phyloP scores from a whole-genome alignment of 2,113 vertebrate genomes.

The Apeltes quadracus region DNA sequence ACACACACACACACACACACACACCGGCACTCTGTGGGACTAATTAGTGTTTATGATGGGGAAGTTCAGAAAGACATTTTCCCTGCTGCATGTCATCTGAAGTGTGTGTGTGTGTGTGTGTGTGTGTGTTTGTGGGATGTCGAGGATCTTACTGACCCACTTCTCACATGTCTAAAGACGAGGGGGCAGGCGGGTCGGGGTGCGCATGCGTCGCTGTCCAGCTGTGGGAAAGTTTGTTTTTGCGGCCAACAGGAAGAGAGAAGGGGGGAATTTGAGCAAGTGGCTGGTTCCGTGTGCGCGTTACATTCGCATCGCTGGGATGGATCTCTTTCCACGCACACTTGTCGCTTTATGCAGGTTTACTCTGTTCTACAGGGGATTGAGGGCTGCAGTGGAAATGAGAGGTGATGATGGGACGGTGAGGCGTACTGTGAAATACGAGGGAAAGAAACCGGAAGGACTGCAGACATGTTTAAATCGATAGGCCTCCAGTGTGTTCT shows the following conservation, averaged over 20 bases:
- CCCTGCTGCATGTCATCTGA: constrained; percentile 50
- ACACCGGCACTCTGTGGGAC: constrained; percentile 64
- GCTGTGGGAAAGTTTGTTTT: constrained; percentile 25
- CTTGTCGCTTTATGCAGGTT: constrained; percentile 25
- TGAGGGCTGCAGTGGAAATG: constrained; percentile 5
- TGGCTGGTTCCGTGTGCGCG: constrained; percentile 2
- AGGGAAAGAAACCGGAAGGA: constrained; percentile 35
- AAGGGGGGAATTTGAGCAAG: constrained; percentile 18
- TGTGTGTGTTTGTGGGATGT: constrained; percentile 32
- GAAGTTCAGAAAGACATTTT: constrained; percentile 48
- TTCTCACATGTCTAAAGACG: constrained; percentile 48
- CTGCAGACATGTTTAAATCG: constrained; percentile 47
- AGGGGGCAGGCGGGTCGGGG: constrained; percentile 23
- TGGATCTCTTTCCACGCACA: constrained; percentile 4
- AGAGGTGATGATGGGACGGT: constrained; percentile 29
- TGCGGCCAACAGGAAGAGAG: constrained; percentile 2
- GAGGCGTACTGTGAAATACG: not conserved
- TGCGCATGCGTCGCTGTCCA: constrained; percentile 6
- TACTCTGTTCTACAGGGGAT: constrained; percentile 9
- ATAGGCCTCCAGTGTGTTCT: constrained; percentile 22
- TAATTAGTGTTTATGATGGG: constrained; percentile 70
- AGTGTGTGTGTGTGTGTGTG: constrained; percentile 22
- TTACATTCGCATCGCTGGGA: constrained; percentile 25
- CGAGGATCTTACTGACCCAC: constrained; percentile 68
- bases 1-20: not conserved